These are phyloP conservation scores for Dallia pectoralis DNA, from an alignment of 2,797 vertebrate species.

Conservation along the genomic window DNA sequence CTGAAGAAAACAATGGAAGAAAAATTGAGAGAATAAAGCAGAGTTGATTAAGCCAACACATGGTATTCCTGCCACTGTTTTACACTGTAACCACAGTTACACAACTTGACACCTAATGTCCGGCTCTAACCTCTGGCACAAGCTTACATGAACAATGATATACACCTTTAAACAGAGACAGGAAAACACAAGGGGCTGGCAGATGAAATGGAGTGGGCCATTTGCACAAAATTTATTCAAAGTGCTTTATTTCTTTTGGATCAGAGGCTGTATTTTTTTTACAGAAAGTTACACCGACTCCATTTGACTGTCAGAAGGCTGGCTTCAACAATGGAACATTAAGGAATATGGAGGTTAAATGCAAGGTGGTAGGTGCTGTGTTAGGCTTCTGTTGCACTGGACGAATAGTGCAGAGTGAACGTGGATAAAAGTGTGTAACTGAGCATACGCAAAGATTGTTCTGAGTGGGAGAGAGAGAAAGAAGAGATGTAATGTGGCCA, in stretches of 20 bases:
- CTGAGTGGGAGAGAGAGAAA: constrained; percentile 15
- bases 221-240: constrained; percentile 36
- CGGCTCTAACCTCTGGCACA: constrained; percentile 8
- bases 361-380: constrained; percentile 38
- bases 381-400: constrained; percentile 26
- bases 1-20: too few species aligned
- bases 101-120: constrained; percentile 11
- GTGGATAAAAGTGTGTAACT: constrained; percentile 18
- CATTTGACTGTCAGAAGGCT: constrained; percentile 39
- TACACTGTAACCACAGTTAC: constrained; percentile 7
- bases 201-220: constrained; percentile 49
- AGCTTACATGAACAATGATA: constrained; percentile 19
- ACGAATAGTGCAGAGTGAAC: neutral
- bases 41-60: too few species aligned
- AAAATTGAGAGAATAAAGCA: too few species aligned
- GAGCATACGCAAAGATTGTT: constrained; percentile 29
- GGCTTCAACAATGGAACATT: constrained; percentile 55
- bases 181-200: constrained; percentile 43
- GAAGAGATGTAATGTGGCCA: neutral
- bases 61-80: constrained; percentile 8
- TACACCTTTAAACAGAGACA: constrained; percentile 29
- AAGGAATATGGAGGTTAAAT: constrained; percentile 49
- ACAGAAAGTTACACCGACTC: constrained; percentile 32
- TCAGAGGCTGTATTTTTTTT: constrained; percentile 15
- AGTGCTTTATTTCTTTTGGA: constrained; percentile 50